Base-by-base conservation (phyloP, 2,888 invertebrate species). In the Tetanocera ferruginea region DNA sequence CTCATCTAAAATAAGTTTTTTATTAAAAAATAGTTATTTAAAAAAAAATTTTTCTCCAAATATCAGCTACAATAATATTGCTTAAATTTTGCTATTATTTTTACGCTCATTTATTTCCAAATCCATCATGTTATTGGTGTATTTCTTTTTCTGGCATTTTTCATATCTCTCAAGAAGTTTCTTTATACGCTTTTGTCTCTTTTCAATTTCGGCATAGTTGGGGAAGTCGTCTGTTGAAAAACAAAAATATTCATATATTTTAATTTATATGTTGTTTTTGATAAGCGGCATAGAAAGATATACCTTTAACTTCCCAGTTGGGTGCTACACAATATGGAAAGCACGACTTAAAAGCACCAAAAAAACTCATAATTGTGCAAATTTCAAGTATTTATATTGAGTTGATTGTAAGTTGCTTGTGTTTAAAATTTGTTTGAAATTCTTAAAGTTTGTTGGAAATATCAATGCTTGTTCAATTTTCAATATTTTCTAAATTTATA, bases 331-430 rank as follows among this genome's bases (percentile, higher is more conserved):
- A 69, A 70, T 76, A 79, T 43, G 82, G 74, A 43, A 79, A 80
- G 52, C 83, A 82, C n/a, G 78, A 78, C 1, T 82, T 67, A 77
- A 83, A 82, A 4, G 81, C 77, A 71, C 67, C 49, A 9, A 83
- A 57, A 5, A 74, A 77, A 51, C 67, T 77, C 77, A 75, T 77
- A 55, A 11, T 43, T 72, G 55, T 72, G n/a, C 5, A 62, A 43
- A 17, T 19, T 60, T 5, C 64, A n/a, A 23, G 2, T 55, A 62
- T 52, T 67, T 51, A 19, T 49, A 6, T 71, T 3, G 25, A 52
- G 17, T 57, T 75, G 31, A 71, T 51, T 11, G 71, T 52, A 5
- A 17, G 6, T 14, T 55, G 5, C 69, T 76, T 37, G 9, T 49
- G 4, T 73, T 76, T 14, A 19, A 5, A 17, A 43, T 9, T 62